Base-by-base conservation (phyloP, 1,140 invertebrate species). In the Drosophila prosaltans region DNA sequence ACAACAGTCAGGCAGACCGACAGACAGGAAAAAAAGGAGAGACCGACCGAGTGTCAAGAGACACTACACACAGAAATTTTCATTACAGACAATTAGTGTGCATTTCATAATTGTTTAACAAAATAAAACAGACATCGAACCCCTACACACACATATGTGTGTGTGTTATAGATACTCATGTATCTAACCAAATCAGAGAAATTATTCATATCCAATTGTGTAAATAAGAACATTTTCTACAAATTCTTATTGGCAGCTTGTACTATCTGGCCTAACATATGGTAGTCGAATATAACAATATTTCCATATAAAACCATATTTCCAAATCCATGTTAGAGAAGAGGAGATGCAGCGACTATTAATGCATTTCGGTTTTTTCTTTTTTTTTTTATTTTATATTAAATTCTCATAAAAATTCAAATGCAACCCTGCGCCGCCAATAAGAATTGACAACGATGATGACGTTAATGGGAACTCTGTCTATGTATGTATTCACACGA, bases 91-190 rank as follows among this genome's bases (percentile, higher is more conserved):
- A 91, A 91, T 91, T 91, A 91, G 89, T 90, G 79, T 91, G 84
- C 89, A 91, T 91, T 91, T 91, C 89, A 91, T 91, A 91, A 91
- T 91, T 91, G 84, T 90, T 90, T 78, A 91, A 91, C 62, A 91
- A 91, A 91, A 88, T 72, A 80, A 59, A 51, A 51, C 45, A 51
- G 45, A 51, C 45, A 26, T 26, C 28, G 36, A 24, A 64, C 32
- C 51, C 51, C 41, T 28, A 57, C 45, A 62, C 51, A 62, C 57
- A 36, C 16, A 60, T 39, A 28, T 21, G 41, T 39, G 51, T 65
- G 54, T 36, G n/a, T 43, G 11, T 26, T 39, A 24, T 36, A 55
- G 26, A 36, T 51, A 51, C 4, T 30, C 2, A 36, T 6, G n/a
- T 57, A 61, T 67, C 28, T 41, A 59, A 54, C 39, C 61, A 65